These are phyloP conservation scores for Sebastiscus albofasciatus DNA, from an alignment of 2,797 vertebrate species.

Conservation along the genomic window DNA sequence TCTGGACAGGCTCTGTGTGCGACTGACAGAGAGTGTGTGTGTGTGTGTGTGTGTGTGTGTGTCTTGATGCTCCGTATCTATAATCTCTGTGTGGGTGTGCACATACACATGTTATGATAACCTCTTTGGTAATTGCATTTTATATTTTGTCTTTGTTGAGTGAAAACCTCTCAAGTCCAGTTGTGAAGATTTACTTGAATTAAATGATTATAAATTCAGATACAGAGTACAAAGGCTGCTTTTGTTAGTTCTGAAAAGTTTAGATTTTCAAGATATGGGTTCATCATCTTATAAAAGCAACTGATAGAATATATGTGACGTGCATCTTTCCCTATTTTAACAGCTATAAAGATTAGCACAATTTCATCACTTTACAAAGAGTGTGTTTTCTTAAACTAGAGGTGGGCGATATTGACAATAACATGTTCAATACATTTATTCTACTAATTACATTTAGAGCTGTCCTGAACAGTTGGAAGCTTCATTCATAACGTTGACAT, in stretches of 20 bases:
- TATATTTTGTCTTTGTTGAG: constrained; percentile 8
- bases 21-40: not conserved
- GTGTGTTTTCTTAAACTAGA: not conserved
- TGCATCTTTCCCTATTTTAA: not conserved
- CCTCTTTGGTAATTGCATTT: constrained; percentile 23
- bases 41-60: not conserved
- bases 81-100: constrained; percentile 28
- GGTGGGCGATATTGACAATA: not conserved
- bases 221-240: not conserved
- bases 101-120: constrained; percentile 32
- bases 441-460: not conserved
- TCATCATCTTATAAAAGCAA: not conserved
- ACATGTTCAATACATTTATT: no score
- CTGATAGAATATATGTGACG: not conserved
- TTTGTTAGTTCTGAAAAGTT: not conserved
- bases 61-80: constrained; percentile 27
- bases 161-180: not conserved
- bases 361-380: not conserved
- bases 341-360: not conserved
- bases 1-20: constrained; percentile 66
- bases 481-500: not conserved
- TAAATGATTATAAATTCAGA: not conserved
- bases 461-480: not conserved
- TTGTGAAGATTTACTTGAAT: constrained; percentile 1
- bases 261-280: not conserved